Evolutionary conservation across 2,113 vertebrate genomes (phyloP).

Genomic region (Hydropotes inermis): DNA sequence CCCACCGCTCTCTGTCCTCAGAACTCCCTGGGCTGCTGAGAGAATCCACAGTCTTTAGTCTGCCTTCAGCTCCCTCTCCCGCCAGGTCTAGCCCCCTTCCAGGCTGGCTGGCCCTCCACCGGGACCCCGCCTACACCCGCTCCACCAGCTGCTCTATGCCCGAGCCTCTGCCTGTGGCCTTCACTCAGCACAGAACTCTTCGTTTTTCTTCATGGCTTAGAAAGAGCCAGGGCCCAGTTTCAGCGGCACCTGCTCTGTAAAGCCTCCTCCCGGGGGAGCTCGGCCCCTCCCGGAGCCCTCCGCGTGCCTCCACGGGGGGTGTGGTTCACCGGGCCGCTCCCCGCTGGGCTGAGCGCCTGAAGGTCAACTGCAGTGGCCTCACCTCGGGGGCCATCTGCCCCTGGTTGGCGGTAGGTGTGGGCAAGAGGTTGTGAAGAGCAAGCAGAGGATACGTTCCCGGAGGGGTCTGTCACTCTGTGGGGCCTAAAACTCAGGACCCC

Average conservation of each 20-base stretch:
- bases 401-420: rapidly evolving
- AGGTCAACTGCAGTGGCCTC: neutral
- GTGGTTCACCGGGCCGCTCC: rapidly evolving
- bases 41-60: neutral
- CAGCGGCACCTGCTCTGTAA: neutral
- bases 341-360: neutral
- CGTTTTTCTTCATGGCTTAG: constrained; percentile 9
- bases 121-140: neutral
- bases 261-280: neutral
- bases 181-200: neutral
- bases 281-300: neutral
- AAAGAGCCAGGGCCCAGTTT: neutral
- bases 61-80: too few relatives aligned
- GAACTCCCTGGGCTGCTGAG: neutral
- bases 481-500: neutral
- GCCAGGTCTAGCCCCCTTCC: neutral
- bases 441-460: neutral
- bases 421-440: neutral
- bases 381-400: neutral
- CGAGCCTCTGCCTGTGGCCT: neutral
- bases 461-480: neutral
- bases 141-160: rapidly evolving
- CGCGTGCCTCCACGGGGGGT: neutral
- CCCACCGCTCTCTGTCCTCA: neutral
- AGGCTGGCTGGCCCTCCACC: neutral